Percentiles rank a stretch among this genome's conserved stretches.
Evolutionary conservation across 1,140 invertebrate genomes (phyloP).

Genomic region (Drosophila repleta): DNA sequence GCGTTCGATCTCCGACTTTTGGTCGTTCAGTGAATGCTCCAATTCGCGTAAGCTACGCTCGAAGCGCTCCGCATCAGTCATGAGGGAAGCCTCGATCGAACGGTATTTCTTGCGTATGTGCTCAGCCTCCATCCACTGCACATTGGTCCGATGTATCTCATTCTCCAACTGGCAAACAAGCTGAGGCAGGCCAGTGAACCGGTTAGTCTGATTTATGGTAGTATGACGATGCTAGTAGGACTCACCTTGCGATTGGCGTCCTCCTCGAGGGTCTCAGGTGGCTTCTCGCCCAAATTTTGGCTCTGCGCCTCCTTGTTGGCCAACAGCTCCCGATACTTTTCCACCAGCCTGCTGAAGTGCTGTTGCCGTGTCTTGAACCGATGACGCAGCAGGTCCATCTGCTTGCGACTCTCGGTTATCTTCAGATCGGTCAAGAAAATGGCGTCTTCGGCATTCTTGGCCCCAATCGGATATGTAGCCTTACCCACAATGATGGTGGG

Average conservation of each 20-base stretch:
- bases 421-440: conserved; percentile 89
- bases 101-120: conserved; percentile 90
- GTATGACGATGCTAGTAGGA: neutral
- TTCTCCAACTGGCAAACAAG: conserved; percentile 89
- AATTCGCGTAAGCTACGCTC: conserved; percentile 89
- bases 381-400: conserved; percentile 89
- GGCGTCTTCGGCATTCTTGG: conserved; percentile 86
- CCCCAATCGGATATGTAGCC: conserved; percentile 76
- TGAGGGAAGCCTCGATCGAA: conserved; percentile 88
- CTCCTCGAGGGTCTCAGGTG: conserved; percentile 85
- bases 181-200: conserved; percentile 75
- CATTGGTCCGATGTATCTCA: conserved; percentile 89
- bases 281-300: conserved; percentile 83
- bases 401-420: conserved; percentile 90
- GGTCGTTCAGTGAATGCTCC: conserved; percentile 87
- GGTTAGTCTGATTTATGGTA: neutral
- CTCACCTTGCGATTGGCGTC: conserved; percentile 78
- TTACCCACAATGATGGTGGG: conserved; percentile 76
- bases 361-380: conserved; percentile 87
- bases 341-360: conserved; percentile 85
- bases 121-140: conserved; percentile 92
- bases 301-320: conserved; percentile 83
- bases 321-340: conserved; percentile 86
- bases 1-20: conserved; percentile 89
- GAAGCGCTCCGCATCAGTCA: conserved; percentile 89